Evolutionary conservation across 30 jellyfish, hydroid and myxozoan species (phyloP), one percentile per base, ranked within the genome.

Genomic region (Aurelia aurita complex sp. Pacific): DNA sequence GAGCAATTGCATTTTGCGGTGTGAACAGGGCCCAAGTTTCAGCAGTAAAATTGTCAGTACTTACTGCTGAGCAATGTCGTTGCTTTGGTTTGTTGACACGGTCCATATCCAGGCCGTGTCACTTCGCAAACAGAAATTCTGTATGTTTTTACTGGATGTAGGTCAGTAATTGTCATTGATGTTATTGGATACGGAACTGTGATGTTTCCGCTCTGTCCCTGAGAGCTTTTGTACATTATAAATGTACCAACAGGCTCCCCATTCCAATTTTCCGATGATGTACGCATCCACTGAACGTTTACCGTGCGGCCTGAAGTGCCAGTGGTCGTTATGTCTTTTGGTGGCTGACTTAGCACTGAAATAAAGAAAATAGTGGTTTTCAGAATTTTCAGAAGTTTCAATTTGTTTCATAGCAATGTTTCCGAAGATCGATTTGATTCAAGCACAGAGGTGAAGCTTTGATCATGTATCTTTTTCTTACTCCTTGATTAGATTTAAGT

Each of bases 91-190:
- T 76, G 59, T 14, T 67, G 62, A 63, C 96, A 77, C 36, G 91
- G 96, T 12, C 96, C 96, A 1, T 33, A 51, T 8, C 96, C 96
- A 16, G n/a, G 64, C 5, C 53, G 34, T 0, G 85, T 87, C 63
- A 40, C 81, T 9, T 66, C 85, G 70, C 91, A 77, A 13, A 77
- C 87, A 1, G 63, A 84, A 35, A 87, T 77, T 3, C 69, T 17
- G 60, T 87, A 87, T 0, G 77, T 34, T 34, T 86, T 87, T 13
- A 70, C 10, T 53, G 96, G 96, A 3, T 19, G 23, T 3, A 87
- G 82, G 42, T 19, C 32, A 2, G 14, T 15, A 38, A 77, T 11
- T 2, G 57, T 29, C 14, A 33, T 52, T 17, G 68, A 61, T 32
- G 17, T 53, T 59, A 10, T 54, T 14, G 86, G 81, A 55, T 34